Evolutionary conservation across 2,113 vertebrate genomes (phyloP).

Genomic region (Spermophilus dauricus): DNA sequence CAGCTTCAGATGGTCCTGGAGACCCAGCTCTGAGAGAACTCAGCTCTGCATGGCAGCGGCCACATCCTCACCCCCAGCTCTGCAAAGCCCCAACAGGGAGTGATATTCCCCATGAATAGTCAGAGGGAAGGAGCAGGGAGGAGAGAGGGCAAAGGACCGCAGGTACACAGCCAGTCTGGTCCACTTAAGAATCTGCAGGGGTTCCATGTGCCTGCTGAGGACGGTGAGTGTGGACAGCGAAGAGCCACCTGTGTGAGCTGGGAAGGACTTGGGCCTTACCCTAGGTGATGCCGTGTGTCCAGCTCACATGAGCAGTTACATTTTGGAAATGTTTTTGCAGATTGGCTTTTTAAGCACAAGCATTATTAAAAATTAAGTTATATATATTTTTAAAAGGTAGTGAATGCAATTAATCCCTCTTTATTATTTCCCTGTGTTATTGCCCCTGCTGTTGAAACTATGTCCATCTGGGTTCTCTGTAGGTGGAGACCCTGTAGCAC

Average conservation of each 20-base stretch:
- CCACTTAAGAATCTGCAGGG: not conserved
- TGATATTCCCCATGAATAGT: not conserved
- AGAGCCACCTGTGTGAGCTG: accelerated
- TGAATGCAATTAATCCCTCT: no score
- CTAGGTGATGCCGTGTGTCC: no score
- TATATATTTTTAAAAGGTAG: no score
- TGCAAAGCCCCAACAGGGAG: not conserved
- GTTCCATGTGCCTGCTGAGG: not conserved
- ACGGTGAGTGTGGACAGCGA: accelerated
- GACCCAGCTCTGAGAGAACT: not conserved
- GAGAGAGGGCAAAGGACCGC: not conserved
- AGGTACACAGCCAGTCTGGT: no score
- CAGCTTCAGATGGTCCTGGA: not conserved
- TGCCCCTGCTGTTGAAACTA: not conserved
- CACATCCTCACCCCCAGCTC: not conserved
- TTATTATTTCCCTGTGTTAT: no score
- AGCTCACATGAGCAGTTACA: no score
- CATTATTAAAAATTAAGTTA: no score
- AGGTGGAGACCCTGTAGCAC: no score
- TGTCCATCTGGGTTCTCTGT: not conserved
- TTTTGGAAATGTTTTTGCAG: no score
- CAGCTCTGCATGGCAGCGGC: not conserved
- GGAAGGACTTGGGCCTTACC: not conserved
- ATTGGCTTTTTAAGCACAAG: no score
- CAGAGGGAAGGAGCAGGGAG: no score